phyloP scores from a whole-genome alignment of 1,140 invertebrate species.

The Neocloeon triangulifer region DNA sequence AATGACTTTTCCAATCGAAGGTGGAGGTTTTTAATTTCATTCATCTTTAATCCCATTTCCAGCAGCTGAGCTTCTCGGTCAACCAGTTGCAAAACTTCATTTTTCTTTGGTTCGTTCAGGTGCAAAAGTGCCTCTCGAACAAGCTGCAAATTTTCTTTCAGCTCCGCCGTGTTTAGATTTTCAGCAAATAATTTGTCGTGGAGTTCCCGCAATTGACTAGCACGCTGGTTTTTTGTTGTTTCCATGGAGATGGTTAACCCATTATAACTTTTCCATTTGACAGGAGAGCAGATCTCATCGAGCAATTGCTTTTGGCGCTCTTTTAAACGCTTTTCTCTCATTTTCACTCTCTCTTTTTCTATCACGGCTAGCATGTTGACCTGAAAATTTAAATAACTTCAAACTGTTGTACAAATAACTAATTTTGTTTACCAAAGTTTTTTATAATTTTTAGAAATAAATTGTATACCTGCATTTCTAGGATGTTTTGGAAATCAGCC shows the following conservation, averaged over 20 bases:
- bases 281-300: slow-evolving; percentile 30
- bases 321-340: slow-evolving; percentile 24
- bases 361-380: slow-evolving; percentile 32
- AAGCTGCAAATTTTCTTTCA: slow-evolving; percentile 28
- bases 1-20: slow-evolving; percentile 20
- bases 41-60: slow-evolving; percentile 20
- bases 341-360: slow-evolving; percentile 27
- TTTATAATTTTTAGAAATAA: no score
- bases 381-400: no score
- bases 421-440: no score
- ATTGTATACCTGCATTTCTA: slow-evolving; percentile 42
- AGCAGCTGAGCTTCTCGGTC: slow-evolving; percentile 34
- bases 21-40: slow-evolving; percentile 26
- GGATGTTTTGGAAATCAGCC: slow-evolving; percentile 29
- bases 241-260: slow-evolving; percentile 32
- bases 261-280: slow-evolving; percentile 32
- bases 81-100: slow-evolving; percentile 28
- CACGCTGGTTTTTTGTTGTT: slow-evolving; percentile 36
- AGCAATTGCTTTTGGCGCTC: slow-evolving; percentile 30
- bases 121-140: slow-evolving; percentile 26
- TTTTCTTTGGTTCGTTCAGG: slow-evolving; percentile 24
- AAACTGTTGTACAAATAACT: no score
- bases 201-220: slow-evolving; percentile 29
- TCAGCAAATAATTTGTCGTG: slow-evolving; percentile 27
- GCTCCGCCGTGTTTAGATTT: slow-evolving; percentile 21